Conservation (phyloP, 2,888 invertebrate genomes). For the Mechanitis messenoides region DNA sequence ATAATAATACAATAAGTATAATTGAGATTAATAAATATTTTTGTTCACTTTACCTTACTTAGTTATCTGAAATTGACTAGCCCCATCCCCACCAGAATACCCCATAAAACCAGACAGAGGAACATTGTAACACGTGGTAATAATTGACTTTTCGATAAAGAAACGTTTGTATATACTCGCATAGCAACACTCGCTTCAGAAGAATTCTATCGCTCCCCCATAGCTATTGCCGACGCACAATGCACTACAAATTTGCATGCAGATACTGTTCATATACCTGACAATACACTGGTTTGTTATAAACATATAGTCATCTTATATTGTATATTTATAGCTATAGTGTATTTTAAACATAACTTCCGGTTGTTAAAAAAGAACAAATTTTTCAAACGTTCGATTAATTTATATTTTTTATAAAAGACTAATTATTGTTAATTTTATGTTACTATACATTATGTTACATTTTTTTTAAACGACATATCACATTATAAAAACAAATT, state of each 20-base stretch:
- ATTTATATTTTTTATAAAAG: too few relatives aligned
- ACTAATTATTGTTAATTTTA: too few relatives aligned
- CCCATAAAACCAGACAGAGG: conserved; percentile 3
- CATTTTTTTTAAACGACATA: too few relatives aligned
- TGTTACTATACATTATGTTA: too few relatives aligned
- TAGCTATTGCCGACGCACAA: conserved; percentile 45
- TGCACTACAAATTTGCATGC: conserved; percentile 57
- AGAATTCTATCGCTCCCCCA: conserved; percentile 50
- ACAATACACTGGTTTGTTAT: conserved; percentile 10
- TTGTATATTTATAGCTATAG: too few relatives aligned
- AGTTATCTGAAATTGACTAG: background rate
- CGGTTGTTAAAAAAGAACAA: too few relatives aligned
- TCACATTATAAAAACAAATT: too few relatives aligned
- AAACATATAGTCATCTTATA: conserved; percentile 24
- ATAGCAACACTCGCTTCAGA: conserved; percentile 41
- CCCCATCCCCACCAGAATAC: background rate
- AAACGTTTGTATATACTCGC: conserved; percentile 3
- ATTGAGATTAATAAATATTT: too few relatives aligned
- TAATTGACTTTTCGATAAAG: conserved; percentile 22
- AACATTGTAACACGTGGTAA: conserved; percentile 28
- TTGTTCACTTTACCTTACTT: too few relatives aligned
- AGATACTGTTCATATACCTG: conserved; percentile 35
- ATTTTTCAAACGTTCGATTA: too few relatives aligned
- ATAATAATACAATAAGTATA: too few relatives aligned
- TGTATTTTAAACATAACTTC: too few relatives aligned